phyloP scores from a whole-genome alignment of 2,888 invertebrate species.

The Cheilosia variabilis region DNA sequence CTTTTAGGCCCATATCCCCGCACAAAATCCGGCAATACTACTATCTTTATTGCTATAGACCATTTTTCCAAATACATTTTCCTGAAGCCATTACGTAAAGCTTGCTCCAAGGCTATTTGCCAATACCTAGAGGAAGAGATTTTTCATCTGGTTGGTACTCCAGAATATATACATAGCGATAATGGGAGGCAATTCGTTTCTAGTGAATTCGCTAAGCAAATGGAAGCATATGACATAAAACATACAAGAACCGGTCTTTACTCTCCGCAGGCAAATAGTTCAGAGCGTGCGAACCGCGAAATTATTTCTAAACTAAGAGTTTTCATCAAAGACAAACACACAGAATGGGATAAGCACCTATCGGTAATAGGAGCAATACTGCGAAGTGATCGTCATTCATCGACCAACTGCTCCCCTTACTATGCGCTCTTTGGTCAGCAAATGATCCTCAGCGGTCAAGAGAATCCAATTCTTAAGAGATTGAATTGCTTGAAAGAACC shows the following conservation, averaged over 20 bases:
- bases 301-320: background rate
- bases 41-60: constrained; percentile 1
- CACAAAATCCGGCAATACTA: background rate
- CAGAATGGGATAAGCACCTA: background rate
- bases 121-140: too few relatives aligned
- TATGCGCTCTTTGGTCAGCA: background rate
- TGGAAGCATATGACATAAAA: background rate
- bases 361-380: background rate
- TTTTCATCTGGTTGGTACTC: background rate
- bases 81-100: constrained; percentile 29
- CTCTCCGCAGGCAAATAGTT: background rate
- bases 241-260: background rate
- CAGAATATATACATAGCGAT: background rate
- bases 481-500: background rate
- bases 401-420: background rate
- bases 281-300: constrained; percentile 13
- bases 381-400: background rate
- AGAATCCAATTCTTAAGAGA: background rate
- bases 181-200: constrained; percentile 1
- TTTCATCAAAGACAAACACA: constrained; percentile 6
- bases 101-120: background rate
- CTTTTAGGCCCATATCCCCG: background rate
- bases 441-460: background rate
- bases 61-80: constrained; percentile 42
- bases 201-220: background rate